Conservation (phyloP, 1,140 invertebrate genomes). For the Apis laboriosa region DNA sequence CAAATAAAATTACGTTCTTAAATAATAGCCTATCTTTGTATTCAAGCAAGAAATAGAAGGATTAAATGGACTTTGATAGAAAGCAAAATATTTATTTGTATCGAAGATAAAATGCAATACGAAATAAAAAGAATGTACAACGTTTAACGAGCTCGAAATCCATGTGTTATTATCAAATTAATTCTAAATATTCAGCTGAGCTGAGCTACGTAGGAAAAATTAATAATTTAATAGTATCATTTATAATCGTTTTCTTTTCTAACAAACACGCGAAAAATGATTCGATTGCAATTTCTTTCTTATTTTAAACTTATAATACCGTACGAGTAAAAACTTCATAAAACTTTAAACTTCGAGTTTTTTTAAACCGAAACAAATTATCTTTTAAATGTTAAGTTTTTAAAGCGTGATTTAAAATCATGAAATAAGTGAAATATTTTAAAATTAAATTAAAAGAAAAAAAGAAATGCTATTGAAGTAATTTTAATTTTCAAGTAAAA, state of each 20-base stretch:
- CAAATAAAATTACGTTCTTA: constrained; percentile 5
- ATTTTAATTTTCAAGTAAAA: no score
- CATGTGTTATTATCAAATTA: background rate
- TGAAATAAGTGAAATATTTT: no score
- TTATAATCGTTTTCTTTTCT: background rate
- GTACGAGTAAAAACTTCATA: background rate
- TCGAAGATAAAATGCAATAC: background rate
- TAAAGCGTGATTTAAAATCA: no score
- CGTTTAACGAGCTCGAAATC: constrained; percentile 6
- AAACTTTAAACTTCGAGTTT: background rate
- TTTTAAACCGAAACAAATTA: background rate
- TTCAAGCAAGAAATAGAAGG: background rate
- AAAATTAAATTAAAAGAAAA: no score
- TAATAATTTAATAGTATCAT: background rate
- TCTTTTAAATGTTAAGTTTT: no score
- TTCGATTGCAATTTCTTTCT: background rate
- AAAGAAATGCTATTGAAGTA: no score
- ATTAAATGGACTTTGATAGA: background rate
- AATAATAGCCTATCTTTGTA: constrained; percentile 5
- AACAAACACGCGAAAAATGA: background rate
- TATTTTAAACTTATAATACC: background rate
- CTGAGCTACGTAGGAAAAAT: background rate
- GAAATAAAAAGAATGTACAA: background rate
- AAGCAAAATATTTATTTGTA: no score
- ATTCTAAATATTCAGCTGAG: background rate